phyloP scores from a whole-genome alignment of 2,888 invertebrate species.

The Malthinus seriepunctatus region DNA sequence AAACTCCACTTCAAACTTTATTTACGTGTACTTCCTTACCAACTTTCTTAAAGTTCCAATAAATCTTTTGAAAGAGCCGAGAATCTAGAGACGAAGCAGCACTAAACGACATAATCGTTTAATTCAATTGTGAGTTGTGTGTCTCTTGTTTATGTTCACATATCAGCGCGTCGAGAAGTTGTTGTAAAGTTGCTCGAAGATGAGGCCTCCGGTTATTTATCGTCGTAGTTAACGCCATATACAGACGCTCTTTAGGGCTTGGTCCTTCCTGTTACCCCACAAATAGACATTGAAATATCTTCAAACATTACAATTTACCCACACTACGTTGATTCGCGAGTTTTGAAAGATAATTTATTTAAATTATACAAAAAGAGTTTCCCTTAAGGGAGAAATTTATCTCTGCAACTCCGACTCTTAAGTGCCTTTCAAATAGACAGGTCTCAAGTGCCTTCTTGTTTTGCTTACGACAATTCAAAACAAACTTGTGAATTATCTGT shows the following conservation, averaged over 20 bases:
- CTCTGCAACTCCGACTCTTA: conserved; percentile 7
- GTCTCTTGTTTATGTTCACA: conserved; percentile 48
- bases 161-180: conserved; percentile 38
- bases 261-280: conserved; percentile 22
- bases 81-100: conserved; percentile 36
- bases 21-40: conserved; percentile 15
- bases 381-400: conserved; percentile 13
- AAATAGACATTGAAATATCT: conserved; percentile 29
- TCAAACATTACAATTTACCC: conserved; percentile 23
- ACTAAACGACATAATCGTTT: conserved; percentile 47
- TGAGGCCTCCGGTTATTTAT: conserved; percentile 34
- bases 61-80: conserved; percentile 28
- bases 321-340: conserved; percentile 19
- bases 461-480: conserved; percentile 5
- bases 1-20: conserved; percentile 15
- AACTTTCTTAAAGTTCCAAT: conserved; percentile 23
- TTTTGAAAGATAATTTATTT: conserved; percentile 23
- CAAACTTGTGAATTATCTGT: conserved; percentile 5
- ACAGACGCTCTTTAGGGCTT: conserved; percentile 27
- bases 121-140: conserved; percentile 46
- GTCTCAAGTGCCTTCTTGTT: conserved; percentile 11
- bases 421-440: conserved; percentile 10
- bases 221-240: conserved; percentile 33
- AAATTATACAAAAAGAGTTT: conserved; percentile 20
- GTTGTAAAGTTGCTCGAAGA: conserved; percentile 30